These are phyloP conservation scores for Octopus bimaculoides DNA, from an alignment of 1,140 invertebrate species.

Conservation along the genomic window DNA sequence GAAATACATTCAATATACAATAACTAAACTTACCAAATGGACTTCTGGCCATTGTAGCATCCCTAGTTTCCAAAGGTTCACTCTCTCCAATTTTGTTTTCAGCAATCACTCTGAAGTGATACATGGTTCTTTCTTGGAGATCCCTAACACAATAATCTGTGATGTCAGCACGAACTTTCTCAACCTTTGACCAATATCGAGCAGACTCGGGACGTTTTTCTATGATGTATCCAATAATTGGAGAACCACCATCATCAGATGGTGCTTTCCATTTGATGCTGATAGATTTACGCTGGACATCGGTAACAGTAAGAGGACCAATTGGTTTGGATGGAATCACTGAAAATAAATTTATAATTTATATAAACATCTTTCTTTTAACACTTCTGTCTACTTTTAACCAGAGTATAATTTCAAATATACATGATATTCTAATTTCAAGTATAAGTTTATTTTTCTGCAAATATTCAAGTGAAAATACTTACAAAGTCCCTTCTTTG, in stretches of 20 bases:
- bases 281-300: constrained; percentile 30
- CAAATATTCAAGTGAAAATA: background rate
- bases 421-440: no score
- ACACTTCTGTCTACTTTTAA: no score
- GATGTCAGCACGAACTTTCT: constrained; percentile 29
- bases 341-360: background rate
- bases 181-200: constrained; percentile 84
- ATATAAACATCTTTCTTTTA: no score
- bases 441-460: no score
- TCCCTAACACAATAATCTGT: constrained; percentile 79
- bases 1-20: no score
- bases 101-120: constrained; percentile 92
- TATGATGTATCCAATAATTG: constrained; percentile 48
- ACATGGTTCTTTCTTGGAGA: constrained; percentile 85
- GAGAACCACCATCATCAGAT: constrained; percentile 62
- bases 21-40: constrained; percentile 79
- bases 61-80: constrained; percentile 73
- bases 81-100: constrained; percentile 96
- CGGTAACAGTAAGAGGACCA: constrained; percentile 73
- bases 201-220: constrained; percentile 64
- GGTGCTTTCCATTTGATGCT: constrained; percentile 32
- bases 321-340: constrained; percentile 70
- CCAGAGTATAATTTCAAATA: background rate
- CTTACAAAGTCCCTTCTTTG: constrained; percentile 1
- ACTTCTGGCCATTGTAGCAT: constrained; percentile 85